Conservation (phyloP, 2,113 vertebrate species). For the Arvicanthis niloticus region DNA sequence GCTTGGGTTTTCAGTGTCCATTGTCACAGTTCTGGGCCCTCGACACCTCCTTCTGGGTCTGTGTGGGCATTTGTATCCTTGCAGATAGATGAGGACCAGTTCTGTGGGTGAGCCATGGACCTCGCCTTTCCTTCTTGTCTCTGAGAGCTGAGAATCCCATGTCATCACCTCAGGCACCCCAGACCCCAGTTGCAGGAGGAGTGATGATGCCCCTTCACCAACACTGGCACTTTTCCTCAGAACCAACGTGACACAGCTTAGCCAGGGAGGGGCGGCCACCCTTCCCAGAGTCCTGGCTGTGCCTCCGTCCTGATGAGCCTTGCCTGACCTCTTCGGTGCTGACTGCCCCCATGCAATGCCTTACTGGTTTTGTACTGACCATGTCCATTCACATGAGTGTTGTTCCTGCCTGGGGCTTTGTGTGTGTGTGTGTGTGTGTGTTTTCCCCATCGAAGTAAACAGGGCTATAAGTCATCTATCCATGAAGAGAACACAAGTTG, state of each 20-base stretch:
- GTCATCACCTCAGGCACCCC: slow-evolving; percentile 62
- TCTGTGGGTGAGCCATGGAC: slow-evolving; percentile 72
- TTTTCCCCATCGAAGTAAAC: slow-evolving; percentile 83
- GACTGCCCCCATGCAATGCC: slow-evolving; percentile 93
- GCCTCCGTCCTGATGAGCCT: slow-evolving; percentile 75
- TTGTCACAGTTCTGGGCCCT: slow-evolving; percentile 47
- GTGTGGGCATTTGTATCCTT: background rate
- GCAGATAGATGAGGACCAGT: slow-evolving; percentile 24
- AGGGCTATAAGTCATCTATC: slow-evolving; percentile 89
- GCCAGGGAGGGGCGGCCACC: slow-evolving; percentile 46
- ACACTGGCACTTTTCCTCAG: slow-evolving; percentile 82
- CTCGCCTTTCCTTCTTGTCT: slow-evolving; percentile 78
- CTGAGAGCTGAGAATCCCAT: slow-evolving; percentile 65
- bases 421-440: slow-evolving; percentile 82
- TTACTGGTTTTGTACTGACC: slow-evolving; percentile 92
- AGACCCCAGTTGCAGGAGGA: slow-evolving; percentile 75
- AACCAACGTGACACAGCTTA: slow-evolving; percentile 40
- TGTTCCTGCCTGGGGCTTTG: slow-evolving; percentile 83
- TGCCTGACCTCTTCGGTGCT: slow-evolving; percentile 90
- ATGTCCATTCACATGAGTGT: slow-evolving; percentile 84
- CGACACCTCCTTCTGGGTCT: background rate
- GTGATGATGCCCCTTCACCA: slow-evolving; percentile 76
- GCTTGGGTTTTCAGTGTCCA: slow-evolving; percentile 58
- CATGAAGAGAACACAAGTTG: slow-evolving; percentile 79
- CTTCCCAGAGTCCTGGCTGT: slow-evolving; percentile 76